Base-by-base conservation (phyloP, 2,113 vertebrate genomes). In the Collichthys lucidus region DNA sequence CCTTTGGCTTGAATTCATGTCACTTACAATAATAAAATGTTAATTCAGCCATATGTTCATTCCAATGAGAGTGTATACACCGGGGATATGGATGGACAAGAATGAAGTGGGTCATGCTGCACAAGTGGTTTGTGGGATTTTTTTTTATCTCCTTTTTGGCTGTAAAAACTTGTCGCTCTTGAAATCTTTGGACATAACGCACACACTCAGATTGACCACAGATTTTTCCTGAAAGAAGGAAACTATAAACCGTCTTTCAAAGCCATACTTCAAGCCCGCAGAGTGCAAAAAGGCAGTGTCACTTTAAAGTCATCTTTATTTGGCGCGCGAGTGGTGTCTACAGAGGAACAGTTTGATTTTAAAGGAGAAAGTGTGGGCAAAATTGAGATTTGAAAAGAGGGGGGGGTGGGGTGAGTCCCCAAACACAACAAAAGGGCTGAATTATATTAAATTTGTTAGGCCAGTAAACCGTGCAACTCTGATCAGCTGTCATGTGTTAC, bases 1-100 rank as follows among this genome's bases (percentile, higher is more conserved):
- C 10, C 15, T 69, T 65, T 12, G 46, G 47, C 67, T 74, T 76
- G 14, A 59, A 52, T 67, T 73, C 9, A 50, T 11, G n/a, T 85
- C 31, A 76, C 49, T 53, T 62, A 31, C 3, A 82, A 79, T 73
- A 19, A 47, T 8, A 40, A 40, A 40, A 40, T 8, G 35, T 7
- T 40, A 40, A 40, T 40, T 40, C 35, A 40, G 35, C 35, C 14
- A 7, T 52, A 52, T 20, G 46, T 5, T 20, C 49, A 52, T 8
- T 40, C 35, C 8, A 40, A 40, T 8, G 7, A 40, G 35, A 40
- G 35, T 40, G 15, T 14, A 46, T 10, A 55, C 29, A 46, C 24
- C 2, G 12, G 14, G 9, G 15, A 31, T n/a, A 63, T 15, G 3
- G 61, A 63, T 63, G 44, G 4, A 65, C 8, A 17, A 26, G 19